Percentiles rank a stretch among this genome's conserved stretches.
Evolutionary conservation across 2,113 vertebrate species (phyloP).

Genomic region (Scortum barcoo): DNA sequence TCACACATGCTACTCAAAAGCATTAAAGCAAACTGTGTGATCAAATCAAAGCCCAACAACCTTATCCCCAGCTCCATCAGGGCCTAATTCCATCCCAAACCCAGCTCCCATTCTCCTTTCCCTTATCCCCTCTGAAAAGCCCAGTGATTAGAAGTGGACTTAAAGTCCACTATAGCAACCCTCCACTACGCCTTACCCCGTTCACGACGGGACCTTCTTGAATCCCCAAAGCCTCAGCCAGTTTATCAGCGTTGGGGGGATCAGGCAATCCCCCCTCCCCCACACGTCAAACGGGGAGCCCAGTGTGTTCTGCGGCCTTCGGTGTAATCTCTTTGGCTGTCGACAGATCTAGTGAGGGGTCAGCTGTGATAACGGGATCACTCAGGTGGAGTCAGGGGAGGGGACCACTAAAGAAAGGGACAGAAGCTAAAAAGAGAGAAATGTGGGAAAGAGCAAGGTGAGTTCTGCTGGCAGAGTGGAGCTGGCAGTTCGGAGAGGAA

Average conservation of each 20-base stretch:
- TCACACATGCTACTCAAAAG: conserved; percentile 48
- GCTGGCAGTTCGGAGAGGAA: conserved; percentile 16
- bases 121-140: conserved; percentile 75
- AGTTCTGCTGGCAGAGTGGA: conserved; percentile 9
- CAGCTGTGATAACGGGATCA: conserved; percentile 79
- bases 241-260: conserved; percentile 79
- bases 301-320: conserved; percentile 60
- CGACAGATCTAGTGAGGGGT: conserved; percentile 77
- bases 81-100: conserved; percentile 67
- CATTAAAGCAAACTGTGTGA: conserved; percentile 58
- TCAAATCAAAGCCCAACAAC: conserved; percentile 65
- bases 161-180: conserved; percentile 60
- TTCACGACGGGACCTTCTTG: conserved; percentile 56
- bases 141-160: conserved; percentile 78
- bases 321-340: conserved; percentile 82
- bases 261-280: conserved; percentile 64
- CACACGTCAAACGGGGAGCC: conserved; percentile 54
- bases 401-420: conserved; percentile 52
- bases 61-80: conserved; percentile 69
- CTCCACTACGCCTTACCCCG: conserved; percentile 10
- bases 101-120: conserved; percentile 62
- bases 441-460: conserved; percentile 46
- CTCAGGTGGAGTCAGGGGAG: conserved; percentile 68
- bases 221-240: conserved; percentile 66
- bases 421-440: conserved; percentile 56